These are phyloP conservation scores for Clostera curtula DNA, from an alignment of 2,888 invertebrate species.

Conservation along the genomic window DNA sequence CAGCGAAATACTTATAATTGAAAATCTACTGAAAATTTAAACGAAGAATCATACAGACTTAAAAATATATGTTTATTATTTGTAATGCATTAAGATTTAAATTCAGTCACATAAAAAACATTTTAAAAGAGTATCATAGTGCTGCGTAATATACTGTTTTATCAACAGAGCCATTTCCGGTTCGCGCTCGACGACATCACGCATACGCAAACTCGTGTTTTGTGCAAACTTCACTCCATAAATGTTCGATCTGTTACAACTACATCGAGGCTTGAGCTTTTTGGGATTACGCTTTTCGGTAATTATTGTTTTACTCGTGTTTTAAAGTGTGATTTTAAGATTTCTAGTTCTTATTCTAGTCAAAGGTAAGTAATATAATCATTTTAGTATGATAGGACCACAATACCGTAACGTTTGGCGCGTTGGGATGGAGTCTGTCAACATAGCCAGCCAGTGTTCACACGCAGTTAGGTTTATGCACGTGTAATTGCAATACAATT, in stretches of 20 bases:
- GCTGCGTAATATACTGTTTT: constrained; percentile 61
- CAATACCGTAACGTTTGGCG: constrained; percentile 54
- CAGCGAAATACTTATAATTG: too few species aligned
- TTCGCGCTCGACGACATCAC: constrained; percentile 64
- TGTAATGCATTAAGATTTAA: too few species aligned
- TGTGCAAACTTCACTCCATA: constrained; percentile 62
- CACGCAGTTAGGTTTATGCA: constrained; percentile 55
- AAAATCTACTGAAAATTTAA: too few species aligned
- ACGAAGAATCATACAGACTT: not conserved
- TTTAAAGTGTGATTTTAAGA: constrained; percentile 28
- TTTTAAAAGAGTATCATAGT: too few species aligned
- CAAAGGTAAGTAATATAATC: constrained; percentile 32
- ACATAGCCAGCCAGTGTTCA: constrained; percentile 54
- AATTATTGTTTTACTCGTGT: constrained; percentile 56
- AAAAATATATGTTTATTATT: too few species aligned
- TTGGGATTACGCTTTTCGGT: constrained; percentile 68
- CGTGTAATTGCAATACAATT: constrained; percentile 59
- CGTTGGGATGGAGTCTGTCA: constrained; percentile 66
- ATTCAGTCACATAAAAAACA: too few species aligned
- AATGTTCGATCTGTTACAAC: constrained; percentile 70
- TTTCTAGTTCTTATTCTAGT: constrained; percentile 26
- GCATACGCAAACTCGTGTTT: constrained; percentile 51
- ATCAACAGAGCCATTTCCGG: constrained; percentile 54
- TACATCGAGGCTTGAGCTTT: constrained; percentile 68
- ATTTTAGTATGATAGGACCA: constrained; percentile 32